Evolutionary conservation across 2,888 invertebrate species (phyloP), one percentile per base, ranked within the genome.

Genomic region (Chloroclystis v-ata): DNA sequence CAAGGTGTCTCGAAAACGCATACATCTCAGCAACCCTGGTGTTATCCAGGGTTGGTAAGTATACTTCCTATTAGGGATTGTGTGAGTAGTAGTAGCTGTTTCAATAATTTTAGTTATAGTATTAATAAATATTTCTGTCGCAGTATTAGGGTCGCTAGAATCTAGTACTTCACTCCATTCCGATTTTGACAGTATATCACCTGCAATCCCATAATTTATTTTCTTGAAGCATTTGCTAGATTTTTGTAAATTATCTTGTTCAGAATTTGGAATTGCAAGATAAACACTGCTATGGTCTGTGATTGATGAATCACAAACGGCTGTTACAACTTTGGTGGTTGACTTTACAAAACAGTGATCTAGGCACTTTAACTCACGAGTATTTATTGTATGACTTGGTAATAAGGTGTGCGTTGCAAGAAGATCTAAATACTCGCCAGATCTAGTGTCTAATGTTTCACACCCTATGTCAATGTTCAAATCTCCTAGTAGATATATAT

Each of bases 201-300:
- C 5, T 4, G 20, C 20, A 2, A 20, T 2, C 20, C 20, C 5
- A 5, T 20, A 20, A 20, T 20, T 20, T 20, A 20, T 20, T 20
- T 20, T 20, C 2, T 5, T 20, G 2, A 4, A 5, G 5, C 2
- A 4, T 20, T 5, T 20, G 20, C 5, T 5, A 4, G 20, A 20
- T 5, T 20, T 20, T 20, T 20, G 3, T 7, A 43, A 9, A 10
- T 11, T 9, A n/a, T 28, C 28, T 9, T 12, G 3, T 7, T 10
- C 4, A 0, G 43, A 12, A 9, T 5, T 4, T 20, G 20, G 20
- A 5, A 43, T 37, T 1, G 24, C 37, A 4, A 43, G 37, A 7
- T 24, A 43, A 8, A 43, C 4, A 37, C 37, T 33, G 3, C 8
- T 28, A 11, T 42, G 42, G 9, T 42, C 42, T 2, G 42, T 42